A percentile compares a stretch with the other conserved stretches of the same genome.
These are phyloP conservation scores for Lacanobia oleracea DNA, from an alignment of 2,888 invertebrate species.

Conservation along the genomic window DNA sequence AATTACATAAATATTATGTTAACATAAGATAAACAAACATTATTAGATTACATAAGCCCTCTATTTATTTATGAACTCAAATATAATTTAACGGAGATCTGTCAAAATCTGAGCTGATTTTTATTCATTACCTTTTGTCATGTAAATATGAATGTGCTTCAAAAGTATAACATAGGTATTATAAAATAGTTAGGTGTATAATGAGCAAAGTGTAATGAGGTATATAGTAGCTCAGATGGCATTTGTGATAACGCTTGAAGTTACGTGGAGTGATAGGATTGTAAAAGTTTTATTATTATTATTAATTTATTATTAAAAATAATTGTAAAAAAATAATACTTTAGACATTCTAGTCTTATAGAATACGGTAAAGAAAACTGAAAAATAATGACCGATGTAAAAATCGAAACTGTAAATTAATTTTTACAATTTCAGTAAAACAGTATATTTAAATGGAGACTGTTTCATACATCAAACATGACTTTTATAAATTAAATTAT, in stretches of 20 bases:
- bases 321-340: slow-evolving; percentile 58
- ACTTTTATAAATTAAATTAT: slow-evolving; percentile 28
- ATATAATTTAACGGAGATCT: slow-evolving; percentile 13
- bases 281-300: slow-evolving; percentile 55
- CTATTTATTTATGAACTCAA: background rate
- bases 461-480: slow-evolving; percentile 9
- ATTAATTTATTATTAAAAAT: slow-evolving; percentile 44
- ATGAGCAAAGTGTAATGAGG: slow-evolving; percentile 61
- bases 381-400: slow-evolving; percentile 20
- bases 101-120: no score
- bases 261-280: slow-evolving; percentile 59
- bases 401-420: slow-evolving; percentile 56
- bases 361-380: slow-evolving; percentile 26
- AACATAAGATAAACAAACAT: background rate
- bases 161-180: slow-evolving; percentile 57
- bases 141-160: slow-evolving; percentile 68
- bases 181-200: slow-evolving; percentile 50
- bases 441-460: slow-evolving; percentile 10
- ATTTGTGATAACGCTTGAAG: slow-evolving; percentile 81
- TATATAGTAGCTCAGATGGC: slow-evolving; percentile 71
- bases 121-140: slow-evolving; percentile 31
- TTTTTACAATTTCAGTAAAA: slow-evolving; percentile 9
- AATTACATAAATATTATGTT: no score
- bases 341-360: slow-evolving; percentile 52
- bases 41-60: background rate